Conservation (phyloP, 64 coral and sea anemone species). For the Platygyra sinensis region DNA sequence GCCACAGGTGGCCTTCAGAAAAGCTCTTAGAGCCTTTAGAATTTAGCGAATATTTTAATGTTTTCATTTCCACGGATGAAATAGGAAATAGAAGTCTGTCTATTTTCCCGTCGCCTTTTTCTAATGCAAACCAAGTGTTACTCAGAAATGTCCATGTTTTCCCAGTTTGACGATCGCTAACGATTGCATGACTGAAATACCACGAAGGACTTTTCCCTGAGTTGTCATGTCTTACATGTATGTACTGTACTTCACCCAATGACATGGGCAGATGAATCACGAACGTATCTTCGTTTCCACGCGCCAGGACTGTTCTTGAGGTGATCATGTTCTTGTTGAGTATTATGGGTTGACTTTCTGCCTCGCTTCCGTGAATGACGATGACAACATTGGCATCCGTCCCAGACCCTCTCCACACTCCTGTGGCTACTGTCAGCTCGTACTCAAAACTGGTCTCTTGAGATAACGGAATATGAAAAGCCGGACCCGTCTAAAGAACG, state of each 20-base stretch:
- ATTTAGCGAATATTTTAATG: slow-evolving; percentile 24
- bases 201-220: slow-evolving; percentile 44
- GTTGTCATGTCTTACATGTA: slow-evolving; percentile 68
- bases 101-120: slow-evolving; percentile 39
- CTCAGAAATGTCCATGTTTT: slow-evolving; percentile 29
- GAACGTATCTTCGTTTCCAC: slow-evolving; percentile 53
- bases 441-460: slow-evolving; percentile 9
- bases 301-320: slow-evolving; percentile 31
- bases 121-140: slow-evolving; percentile 47
- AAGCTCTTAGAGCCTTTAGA: slow-evolving; percentile 1
- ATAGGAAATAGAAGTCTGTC: slow-evolving; percentile 32
- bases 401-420: slow-evolving; percentile 50
- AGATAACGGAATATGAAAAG: slow-evolving; percentile 4
- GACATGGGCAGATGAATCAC: slow-evolving; percentile 18
- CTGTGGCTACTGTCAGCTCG: slow-evolving; percentile 38
- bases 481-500: slow-evolving; percentile 42
- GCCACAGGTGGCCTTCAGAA: slow-evolving; percentile 53
- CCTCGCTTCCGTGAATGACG: slow-evolving; percentile 50
- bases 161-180: slow-evolving; percentile 11
- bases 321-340: slow-evolving; percentile 28
- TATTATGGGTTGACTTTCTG: slow-evolving; percentile 33
- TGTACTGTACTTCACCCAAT: slow-evolving; percentile 35
- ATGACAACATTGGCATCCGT: slow-evolving; percentile 48
- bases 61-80: background rate
- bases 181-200: slow-evolving; percentile 23